Evolutionary conservation across 2,888 invertebrate species (phyloP), one percentile per base, ranked within the genome.

Genomic region (Spisula solida): DNA sequence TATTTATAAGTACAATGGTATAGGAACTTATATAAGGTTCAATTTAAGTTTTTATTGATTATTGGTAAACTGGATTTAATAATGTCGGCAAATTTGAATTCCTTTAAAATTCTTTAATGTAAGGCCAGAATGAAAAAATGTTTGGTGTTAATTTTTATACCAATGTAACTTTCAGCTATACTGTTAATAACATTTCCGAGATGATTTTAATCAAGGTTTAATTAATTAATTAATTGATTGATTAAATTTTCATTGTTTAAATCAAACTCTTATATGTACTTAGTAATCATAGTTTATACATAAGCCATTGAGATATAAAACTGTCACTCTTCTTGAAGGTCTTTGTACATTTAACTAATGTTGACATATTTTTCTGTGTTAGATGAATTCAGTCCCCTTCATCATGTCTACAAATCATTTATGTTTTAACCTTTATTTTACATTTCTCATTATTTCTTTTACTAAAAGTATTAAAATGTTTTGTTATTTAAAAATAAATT

Each of bases 381-480:
- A n/a, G 60, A 25, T n/a, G n/a, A 66, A 66, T 4, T n/a, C 25
- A n/a, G 60, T 66, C 60, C 25, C 60, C 25, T 25, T 41, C 25
- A 66, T 66, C 60, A 66, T 66, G 25, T 66, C 60, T 66, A 25
- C 25, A 66, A 66, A 66, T 25, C 60, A 66, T 66, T 66, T 66
- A 66, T 66, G 60, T 75, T 75, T 75, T 75, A 75, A 75, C 31
- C 31, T 75, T 16, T 5, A 5, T 31, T 75, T 75, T 55, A 55
- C 31, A 47, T 70, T 83, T 83, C 29, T 66, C 41, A 41, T 48
- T 66, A 48, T 41, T 84, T 78, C 48, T 85, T n/a, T 87, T 87
- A 87, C 87, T 87, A 87, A 82, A 87, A 86, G 87, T 87, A 87
- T 87, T 87, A 87, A 56, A 82, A 51, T 86, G 70, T 82, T 85